These are phyloP conservation scores for Cetoscarus ocellatus DNA, from an alignment of 2,797 vertebrate species.

Conservation along the genomic window DNA sequence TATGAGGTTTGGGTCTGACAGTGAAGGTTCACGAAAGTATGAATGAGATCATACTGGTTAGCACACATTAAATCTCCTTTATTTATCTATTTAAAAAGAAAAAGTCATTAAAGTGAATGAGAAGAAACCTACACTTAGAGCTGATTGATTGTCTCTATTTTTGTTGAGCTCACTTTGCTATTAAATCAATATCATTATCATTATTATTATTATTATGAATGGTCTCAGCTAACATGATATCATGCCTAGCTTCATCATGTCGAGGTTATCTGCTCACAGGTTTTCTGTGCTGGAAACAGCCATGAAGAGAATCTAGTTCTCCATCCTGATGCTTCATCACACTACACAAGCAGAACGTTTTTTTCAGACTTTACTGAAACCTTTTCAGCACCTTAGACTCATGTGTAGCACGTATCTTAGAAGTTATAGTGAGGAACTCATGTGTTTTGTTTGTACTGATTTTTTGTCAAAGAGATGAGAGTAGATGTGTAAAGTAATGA, in stretches of 20 bases:
- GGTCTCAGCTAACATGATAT: conserved; percentile 25
- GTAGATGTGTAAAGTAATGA: conserved; percentile 74
- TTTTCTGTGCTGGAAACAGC: conserved; percentile 73
- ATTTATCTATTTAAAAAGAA: conserved; percentile 40
- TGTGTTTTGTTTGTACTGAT: conserved; percentile 77
- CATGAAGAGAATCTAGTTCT: conserved; percentile 38
- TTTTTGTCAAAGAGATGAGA: conserved; percentile 73
- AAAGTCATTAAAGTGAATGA: conserved; percentile 24
- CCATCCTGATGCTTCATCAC: conserved; percentile 26
- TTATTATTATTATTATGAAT: conserved; percentile 13
- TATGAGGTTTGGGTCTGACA: no score
- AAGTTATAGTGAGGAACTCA: conserved; percentile 72
- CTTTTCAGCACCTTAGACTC: conserved; percentile 84
- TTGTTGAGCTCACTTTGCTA: conserved; percentile 22
- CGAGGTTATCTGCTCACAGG: neutral
- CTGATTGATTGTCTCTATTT: conserved; percentile 1
- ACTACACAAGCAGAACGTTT: conserved; percentile 56
- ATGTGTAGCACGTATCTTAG: conserved; percentile 84
- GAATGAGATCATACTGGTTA: conserved; percentile 59
- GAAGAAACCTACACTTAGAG: neutral
- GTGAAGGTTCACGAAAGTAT: conserved; percentile 2
- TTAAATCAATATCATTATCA: neutral
- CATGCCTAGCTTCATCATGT: neutral
- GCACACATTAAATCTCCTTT: conserved; percentile 38
- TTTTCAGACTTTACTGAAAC: conserved; percentile 63